Evolutionary conservation across 2,797 vertebrate species (phyloP).

Genomic region (Schizothorax lantsangensis): DNA sequence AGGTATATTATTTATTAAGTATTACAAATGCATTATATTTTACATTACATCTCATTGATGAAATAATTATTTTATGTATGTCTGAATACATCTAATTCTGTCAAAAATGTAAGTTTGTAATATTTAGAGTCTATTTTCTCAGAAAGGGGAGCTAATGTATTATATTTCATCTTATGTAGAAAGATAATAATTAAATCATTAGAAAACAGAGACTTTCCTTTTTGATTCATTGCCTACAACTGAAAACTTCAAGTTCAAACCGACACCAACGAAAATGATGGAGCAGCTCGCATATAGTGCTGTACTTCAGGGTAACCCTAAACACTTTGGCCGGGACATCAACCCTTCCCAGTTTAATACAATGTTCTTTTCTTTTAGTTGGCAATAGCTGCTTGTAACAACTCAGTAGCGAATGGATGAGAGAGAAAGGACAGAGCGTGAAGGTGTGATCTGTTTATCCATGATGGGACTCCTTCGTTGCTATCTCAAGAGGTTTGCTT

Average conservation of each 20-base stretch:
- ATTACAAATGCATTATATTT: not conserved
- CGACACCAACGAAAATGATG: not conserved
- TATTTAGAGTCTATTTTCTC: not conserved
- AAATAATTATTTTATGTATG: not conserved
- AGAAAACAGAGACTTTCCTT: not conserved
- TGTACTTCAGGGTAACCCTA: constrained; percentile 52
- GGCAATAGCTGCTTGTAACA: constrained; percentile 33
- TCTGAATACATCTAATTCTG: not conserved
- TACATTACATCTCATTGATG: not conserved
- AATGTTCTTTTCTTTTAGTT: constrained; percentile 17
- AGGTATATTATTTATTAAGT: not conserved
- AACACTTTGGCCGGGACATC: constrained; percentile 21
- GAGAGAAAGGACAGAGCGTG: not conserved
- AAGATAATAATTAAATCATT: not conserved
- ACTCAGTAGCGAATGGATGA: constrained; percentile 4
- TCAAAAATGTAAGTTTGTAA: not conserved
- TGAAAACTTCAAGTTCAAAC: not conserved
- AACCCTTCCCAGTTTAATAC: constrained; percentile 23
- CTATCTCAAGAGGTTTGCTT: constrained; percentile 26
- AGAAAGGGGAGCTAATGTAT: not conserved
- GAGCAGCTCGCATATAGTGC: not conserved
- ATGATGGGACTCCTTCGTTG: constrained; percentile 26
- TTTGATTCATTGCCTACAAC: not conserved
- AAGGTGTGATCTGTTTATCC: constrained; percentile 13
- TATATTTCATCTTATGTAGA: not conserved